These are phyloP conservation scores for Barypeithes pellucidus DNA, from an alignment of 2,888 invertebrate species.

Conservation along the genomic window DNA sequence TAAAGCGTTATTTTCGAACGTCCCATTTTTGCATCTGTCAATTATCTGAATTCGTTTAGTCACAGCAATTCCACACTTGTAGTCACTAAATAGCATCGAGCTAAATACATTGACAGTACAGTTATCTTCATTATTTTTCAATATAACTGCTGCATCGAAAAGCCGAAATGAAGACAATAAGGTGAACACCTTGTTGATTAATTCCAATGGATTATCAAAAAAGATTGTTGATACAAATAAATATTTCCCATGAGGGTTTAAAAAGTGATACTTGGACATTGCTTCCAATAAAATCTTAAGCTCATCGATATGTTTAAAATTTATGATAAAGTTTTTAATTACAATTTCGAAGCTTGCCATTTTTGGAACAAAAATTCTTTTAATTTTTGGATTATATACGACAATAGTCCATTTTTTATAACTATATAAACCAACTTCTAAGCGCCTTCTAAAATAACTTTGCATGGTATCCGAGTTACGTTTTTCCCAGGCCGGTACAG, in stretches of 20 bases:
- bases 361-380: not conserved
- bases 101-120: conserved; percentile 59
- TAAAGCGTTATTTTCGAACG: conserved; percentile 30
- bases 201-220: conserved; percentile 47
- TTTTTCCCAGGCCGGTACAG: conserved; percentile 36
- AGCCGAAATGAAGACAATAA: conserved; percentile 56
- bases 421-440: conserved; percentile 17
- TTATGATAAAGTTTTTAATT: not conserved
- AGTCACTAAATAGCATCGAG: conserved; percentile 61
- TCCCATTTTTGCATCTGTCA: conserved; percentile 57
- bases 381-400: conserved; percentile 25
- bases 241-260: conserved; percentile 57
- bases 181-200: conserved; percentile 37
- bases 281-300: not conserved
- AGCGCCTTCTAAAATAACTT: conserved; percentile 6
- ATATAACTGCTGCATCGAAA: conserved; percentile 59
- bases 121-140: conserved; percentile 51
- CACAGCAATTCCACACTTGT: conserved; percentile 57
- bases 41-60: conserved; percentile 53
- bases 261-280: conserved; percentile 36
- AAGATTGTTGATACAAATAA: conserved; percentile 57
- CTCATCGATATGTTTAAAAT: not conserved
- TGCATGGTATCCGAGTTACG: conserved; percentile 3
- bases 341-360: not conserved
- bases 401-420: conserved; percentile 35